Percentiles rank a stretch among this genome's conserved stretches.
phyloP scores from a whole-genome alignment of 2,797 vertebrate species.

The Tragelaphus eurycerus region DNA sequence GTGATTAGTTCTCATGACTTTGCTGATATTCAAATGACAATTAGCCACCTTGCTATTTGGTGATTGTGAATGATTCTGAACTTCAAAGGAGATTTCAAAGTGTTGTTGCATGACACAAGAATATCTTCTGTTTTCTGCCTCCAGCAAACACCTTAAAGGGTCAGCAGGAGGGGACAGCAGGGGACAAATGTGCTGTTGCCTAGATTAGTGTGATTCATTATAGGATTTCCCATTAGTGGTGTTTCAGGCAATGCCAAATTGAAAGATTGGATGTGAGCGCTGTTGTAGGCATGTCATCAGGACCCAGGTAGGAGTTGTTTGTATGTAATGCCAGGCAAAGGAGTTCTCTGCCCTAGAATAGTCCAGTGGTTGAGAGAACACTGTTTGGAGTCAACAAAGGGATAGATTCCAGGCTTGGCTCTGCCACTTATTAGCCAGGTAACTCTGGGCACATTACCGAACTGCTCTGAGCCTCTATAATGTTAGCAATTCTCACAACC shows the following conservation, averaged over 20 bases:
- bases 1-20: conserved; percentile 31
- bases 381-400: neutral
- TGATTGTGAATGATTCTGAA: conserved; percentile 40
- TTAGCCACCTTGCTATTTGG: conserved; percentile 27
- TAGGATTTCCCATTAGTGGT: conserved; percentile 41
- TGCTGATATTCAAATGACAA: conserved; percentile 25
- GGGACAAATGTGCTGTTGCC: conserved; percentile 29
- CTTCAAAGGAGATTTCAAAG: conserved; percentile 39
- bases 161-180: conserved; percentile 8
- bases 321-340: neutral
- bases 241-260: conserved; percentile 14
- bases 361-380: conserved; percentile 16
- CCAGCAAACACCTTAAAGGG: conserved; percentile 43
- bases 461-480: neutral
- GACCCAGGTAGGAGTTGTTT: neutral
- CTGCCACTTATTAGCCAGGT: neutral
- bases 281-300: conserved; percentile 39
- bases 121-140: conserved; percentile 57
- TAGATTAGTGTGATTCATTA: conserved; percentile 55
- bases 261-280: conserved; percentile 28
- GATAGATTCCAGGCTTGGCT: neutral
- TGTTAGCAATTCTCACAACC: neutral
- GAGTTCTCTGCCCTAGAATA: neutral
- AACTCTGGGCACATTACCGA: neutral
- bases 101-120: neutral